Base-by-base conservation (phyloP, 2,797 vertebrate species). In the Ataeniobius toweri region DNA sequence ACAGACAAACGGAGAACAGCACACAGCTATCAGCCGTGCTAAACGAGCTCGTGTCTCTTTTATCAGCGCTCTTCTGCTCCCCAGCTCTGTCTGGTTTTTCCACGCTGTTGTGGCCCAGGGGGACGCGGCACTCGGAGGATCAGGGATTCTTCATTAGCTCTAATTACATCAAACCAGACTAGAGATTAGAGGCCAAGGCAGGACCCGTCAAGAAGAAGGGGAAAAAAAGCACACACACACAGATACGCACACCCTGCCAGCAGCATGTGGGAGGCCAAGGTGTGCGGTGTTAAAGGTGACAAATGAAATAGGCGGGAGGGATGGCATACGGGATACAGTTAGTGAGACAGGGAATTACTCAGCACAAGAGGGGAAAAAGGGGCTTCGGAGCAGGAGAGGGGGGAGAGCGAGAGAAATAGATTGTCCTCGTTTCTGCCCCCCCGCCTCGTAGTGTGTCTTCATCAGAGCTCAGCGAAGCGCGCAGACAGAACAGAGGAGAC, bases 161-260 rank as follows among this genome's bases (percentile, higher is more conserved):
- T 94, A 94, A 95, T 94, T 95, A 94, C 93, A 95, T 94, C 93
- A 94, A 94, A 94, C 90, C 89, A 94, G 94, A 93, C 88, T 84
- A 90, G 89, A 93, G 92, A 94, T 94, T 94, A 94, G 92, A 91
- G 91, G 91, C 91, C 92, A 77, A 89, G 88, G 89, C 91, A 90
- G 90, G 88, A 85, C 83, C 89, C 86, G 79, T 91, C 87, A 92
- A 87, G 69, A 83, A 77, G 71, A 83, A 67, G 74, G 77, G 69
- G 84, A 74, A 71, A 74, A 73, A 48, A 39, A 55, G 78, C 14
- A 77, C 14, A 8, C 28, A 22, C 71, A 18, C 82, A 84, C 61
- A 79, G 71, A 82, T 77, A 75, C 75, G 46, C 82, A 71, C 79
- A 68, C 39, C 77, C 82, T 65, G 75, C 81, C 31, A 75, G 88